Base-by-base conservation (phyloP, 2,888 invertebrate genomes). In the Pandemis corylana region DNA sequence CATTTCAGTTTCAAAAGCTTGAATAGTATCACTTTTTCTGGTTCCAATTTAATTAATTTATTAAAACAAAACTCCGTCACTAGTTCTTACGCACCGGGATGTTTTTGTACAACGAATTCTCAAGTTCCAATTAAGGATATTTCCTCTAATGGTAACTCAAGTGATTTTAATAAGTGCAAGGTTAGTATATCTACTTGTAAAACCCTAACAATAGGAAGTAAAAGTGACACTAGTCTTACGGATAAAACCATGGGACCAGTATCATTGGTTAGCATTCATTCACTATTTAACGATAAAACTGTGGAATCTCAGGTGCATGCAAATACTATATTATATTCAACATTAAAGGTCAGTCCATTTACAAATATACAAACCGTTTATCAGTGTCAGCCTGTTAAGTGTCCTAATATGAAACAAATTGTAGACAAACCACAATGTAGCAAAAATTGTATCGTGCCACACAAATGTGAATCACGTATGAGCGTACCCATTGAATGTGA, bases 391-490 rank as follows among this genome's bases (percentile, higher is more conserved):
- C 59, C 20, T 59, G 28, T 59, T 5, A 41, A 62, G 42, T 41
- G 51, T 0, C 41, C 15, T 6, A 51, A 62, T 44, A 71, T 41
- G 12, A 36, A 41, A 61, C 51, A 5, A n/a, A 53, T 0, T 56
- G n/a, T 42, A n/a, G 42, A 3, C 20, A 20, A 56, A 56, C 9
- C 20, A 20, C 15, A 42, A 42, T 7, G 10, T 4, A 62, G 20
- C 20, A 42, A 53, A 41, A 6, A 4, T 12, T 10, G 9, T 13
- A 68, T 78, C 66, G 71, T 77, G 62, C 77, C 79, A 2, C 79
- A 80, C 65, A 82, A 82, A 72, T 83, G 82, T 75, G 80, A 78
- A 59, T 80, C 81, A 66, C 74, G 75, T 36, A 62, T 78, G 72
- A 80, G 81, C 72, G 66, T 78, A 9, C 81, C 80, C 13, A 78